Conservation (phyloP, 2,888 invertebrate genomes). For the Dynastes tityus region DNA sequence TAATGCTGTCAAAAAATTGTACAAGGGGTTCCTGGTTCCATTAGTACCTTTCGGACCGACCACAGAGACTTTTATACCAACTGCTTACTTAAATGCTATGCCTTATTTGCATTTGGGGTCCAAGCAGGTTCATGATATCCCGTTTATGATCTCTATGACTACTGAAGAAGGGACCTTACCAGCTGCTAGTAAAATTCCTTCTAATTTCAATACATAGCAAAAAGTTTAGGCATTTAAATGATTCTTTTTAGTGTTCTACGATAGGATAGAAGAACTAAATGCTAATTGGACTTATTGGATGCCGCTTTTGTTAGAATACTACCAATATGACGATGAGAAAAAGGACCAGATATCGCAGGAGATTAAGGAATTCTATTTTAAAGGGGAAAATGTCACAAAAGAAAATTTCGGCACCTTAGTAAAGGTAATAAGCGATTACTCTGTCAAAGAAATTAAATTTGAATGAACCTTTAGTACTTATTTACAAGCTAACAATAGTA, state of each 20-base stretch:
- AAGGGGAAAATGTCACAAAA: conserved; percentile 41
- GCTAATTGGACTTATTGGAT: conserved; percentile 27
- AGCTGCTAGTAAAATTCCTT: conserved; percentile 69
- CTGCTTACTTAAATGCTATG: conserved; percentile 74
- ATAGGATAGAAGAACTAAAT: conserved; percentile 46
- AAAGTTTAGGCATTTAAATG: not conserved
- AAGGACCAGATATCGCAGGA: conserved; percentile 23
- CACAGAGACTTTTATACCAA: conserved; percentile 69
- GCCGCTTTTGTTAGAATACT: conserved; percentile 42
- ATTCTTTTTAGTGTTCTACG: conserved; percentile 35
- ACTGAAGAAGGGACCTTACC: conserved; percentile 82
- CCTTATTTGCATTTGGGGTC: conserved; percentile 75
- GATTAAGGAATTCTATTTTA: conserved; percentile 48
- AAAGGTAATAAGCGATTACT: conserved; percentile 22
- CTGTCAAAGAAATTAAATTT: too few species aligned
- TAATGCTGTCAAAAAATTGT: conserved; percentile 64
- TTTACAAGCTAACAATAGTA: too few species aligned
- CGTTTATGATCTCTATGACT: conserved; percentile 78
- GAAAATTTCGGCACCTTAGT: conserved; percentile 45
- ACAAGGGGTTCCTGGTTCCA: conserved; percentile 67
- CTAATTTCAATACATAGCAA: not conserved
- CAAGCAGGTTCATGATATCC: conserved; percentile 75
- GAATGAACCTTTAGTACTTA: too few species aligned
- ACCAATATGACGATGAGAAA: conserved; percentile 32
- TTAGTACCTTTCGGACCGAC: conserved; percentile 81